phyloP scores from a whole-genome alignment of 2,113 vertebrate species.

The Crypturellus undulatus region DNA sequence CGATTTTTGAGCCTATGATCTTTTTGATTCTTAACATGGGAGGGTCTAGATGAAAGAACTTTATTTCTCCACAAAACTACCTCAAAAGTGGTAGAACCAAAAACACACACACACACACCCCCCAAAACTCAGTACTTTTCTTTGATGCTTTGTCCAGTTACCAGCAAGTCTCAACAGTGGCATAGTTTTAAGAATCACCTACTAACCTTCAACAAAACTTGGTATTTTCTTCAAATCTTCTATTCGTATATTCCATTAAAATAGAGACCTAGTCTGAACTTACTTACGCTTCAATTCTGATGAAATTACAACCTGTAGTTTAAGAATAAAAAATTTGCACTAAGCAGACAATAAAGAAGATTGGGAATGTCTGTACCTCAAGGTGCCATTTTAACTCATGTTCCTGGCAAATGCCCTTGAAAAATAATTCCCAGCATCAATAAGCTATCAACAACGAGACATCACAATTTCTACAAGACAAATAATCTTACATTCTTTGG shows the following conservation, averaged over 20 bases:
- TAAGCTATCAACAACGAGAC: neutral
- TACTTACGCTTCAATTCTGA: neutral
- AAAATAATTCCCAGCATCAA: slow-evolving; percentile 5
- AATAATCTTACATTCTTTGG: neutral
- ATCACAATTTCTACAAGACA: neutral
- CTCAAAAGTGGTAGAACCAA: neutral
- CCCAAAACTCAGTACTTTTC: neutral
- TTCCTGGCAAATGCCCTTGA: neutral
- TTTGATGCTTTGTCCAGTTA: neutral
- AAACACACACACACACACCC: neutral
- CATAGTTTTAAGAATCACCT: neutral
- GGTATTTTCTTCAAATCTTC: neutral
- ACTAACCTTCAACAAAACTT: neutral
- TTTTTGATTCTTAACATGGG: neutral
- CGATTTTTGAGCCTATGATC: neutral
- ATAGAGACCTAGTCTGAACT: neutral
- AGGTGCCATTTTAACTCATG: neutral
- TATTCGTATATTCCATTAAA: neutral
- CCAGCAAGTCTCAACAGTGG: neutral
- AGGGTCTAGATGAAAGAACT: neutral
- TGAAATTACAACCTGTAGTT: neutral
- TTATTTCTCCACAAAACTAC: neutral
- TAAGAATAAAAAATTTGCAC: neutral
- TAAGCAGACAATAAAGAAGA: neutral
- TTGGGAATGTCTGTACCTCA: neutral